Base-by-base conservation (phyloP, 2,888 invertebrate species). In the Oscheius onirici region DNA sequence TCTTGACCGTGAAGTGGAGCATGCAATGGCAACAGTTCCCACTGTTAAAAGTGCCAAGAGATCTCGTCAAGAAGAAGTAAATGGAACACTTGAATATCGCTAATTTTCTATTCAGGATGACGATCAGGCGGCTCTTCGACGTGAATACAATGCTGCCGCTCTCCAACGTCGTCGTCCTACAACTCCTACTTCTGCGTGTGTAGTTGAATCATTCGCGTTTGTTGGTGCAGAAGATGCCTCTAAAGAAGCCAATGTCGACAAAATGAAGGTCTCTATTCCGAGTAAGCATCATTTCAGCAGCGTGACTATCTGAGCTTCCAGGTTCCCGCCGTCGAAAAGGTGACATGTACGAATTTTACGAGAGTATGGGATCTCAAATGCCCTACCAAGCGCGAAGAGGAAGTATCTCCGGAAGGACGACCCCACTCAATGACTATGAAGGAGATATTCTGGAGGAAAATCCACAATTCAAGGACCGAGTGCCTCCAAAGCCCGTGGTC, bases 401-500 rank as follows among this genome's bases (percentile, higher is more conserved):
- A 60, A 73, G 71, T 41, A 49, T 52, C 3, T 74, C 74, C 28
- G 77, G 78, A 22, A 52, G 76, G 43, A 75, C 75, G 15, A 78
- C 78, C 3, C 78, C 76, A 22, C 66, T 76, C 11, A 74, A 78
- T 52, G 75, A 77, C 54, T 79, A 79, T 43, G 84, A 81, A 8
- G 81, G 77, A 3, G 85, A 85, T 58, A 82, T 85, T 66, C 46
- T 85, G 49, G 85, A 85, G 69, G 79, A 84, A 57, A 83, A 84
- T 76, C 84, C 84, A 5, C 72, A 73, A 20, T 84, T 79, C 60
- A 78, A 76, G 58, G 71, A 76, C 60, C 84, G 81, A 51, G 76
- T 84, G 11, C 87, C 87, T n/a, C 81, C 83, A 0, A 75, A 78
- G 10, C 87, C 87, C 0, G 87, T 87, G 3, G 81, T 86, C 1